Conservation (phyloP, 2,113 vertebrate genomes). For the Copsychus sechellarum region DNA sequence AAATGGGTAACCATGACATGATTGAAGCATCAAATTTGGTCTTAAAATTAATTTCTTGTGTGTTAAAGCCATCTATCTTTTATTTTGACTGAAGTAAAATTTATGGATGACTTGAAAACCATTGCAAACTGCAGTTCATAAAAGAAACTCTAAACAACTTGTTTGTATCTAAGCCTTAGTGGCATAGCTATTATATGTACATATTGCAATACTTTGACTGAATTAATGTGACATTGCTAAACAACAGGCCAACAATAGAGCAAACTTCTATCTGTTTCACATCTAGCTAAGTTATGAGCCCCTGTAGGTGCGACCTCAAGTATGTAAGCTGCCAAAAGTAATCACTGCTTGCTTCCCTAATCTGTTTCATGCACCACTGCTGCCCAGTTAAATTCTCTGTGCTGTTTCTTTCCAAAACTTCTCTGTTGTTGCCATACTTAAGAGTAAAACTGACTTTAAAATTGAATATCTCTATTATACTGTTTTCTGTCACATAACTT, state of each 20-base stretch:
- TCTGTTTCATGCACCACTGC: slow-evolving; percentile 24
- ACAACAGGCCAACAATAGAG: slow-evolving; percentile 19
- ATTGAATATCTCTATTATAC: not conserved
- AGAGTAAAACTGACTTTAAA: not conserved
- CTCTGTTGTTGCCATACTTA: not conserved
- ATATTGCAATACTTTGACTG: slow-evolving; percentile 9
- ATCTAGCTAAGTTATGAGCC: slow-evolving; percentile 41
- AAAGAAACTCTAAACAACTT: not conserved
- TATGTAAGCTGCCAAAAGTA: slow-evolving; percentile 46
- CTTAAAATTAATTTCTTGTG: not conserved
- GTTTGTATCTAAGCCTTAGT: not conserved
- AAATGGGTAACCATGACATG: not conserved
- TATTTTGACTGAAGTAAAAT: not conserved
- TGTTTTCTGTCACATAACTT: not conserved
- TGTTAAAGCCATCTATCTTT: not conserved
- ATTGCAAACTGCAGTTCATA: not conserved
- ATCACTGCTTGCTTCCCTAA: slow-evolving; percentile 47
- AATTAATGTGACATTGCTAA: slow-evolving; percentile 38
- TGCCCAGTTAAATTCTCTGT: not conserved
- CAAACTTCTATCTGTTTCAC: slow-evolving; percentile 29
- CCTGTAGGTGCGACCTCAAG: slow-evolving; percentile 39
- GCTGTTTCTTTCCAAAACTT: not conserved
- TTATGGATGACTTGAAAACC: not conserved
- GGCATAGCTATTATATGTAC: not conserved
- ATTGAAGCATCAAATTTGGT: not conserved